phyloP scores from a whole-genome alignment of 2,797 vertebrate genomes.

The Smutsia temminckii region DNA sequence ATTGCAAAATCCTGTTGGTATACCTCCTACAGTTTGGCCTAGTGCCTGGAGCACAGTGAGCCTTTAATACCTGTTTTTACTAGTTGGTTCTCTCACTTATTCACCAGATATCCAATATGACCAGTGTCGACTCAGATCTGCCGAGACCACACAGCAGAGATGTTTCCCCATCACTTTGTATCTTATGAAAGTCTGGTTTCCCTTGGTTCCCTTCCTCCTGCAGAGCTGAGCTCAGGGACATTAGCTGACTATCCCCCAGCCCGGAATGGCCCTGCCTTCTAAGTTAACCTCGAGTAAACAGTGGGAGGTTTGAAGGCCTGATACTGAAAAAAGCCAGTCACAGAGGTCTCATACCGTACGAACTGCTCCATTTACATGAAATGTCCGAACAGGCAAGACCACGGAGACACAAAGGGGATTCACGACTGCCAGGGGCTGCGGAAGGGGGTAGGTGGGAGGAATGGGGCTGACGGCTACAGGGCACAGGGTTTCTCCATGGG shows the following conservation, averaged over 20 bases:
- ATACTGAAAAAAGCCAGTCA: not conserved
- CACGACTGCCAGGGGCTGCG: too few species aligned
- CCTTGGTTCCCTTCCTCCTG: not conserved
- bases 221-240: accelerated
- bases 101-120: not conserved
- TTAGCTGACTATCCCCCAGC: not conserved
- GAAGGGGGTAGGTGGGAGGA: not conserved
- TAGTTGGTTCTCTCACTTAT: not conserved
- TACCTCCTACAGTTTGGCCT: not conserved
- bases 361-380: not conserved
- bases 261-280: not conserved
- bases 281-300: not conserved
- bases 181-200: not conserved
- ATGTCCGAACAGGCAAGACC: not conserved
- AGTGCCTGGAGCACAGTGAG: accelerated
- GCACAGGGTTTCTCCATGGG: not conserved
- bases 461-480: too few species aligned
- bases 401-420: accelerated
- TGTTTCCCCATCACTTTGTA: not conserved
- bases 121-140: not conserved
- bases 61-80: not conserved
- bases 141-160: not conserved
- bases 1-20: not conserved
- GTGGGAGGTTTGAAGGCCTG: not conserved
- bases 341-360: not conserved